Conservation (phyloP, 2,113 vertebrate species). For the Ellobius talpinus region DNA sequence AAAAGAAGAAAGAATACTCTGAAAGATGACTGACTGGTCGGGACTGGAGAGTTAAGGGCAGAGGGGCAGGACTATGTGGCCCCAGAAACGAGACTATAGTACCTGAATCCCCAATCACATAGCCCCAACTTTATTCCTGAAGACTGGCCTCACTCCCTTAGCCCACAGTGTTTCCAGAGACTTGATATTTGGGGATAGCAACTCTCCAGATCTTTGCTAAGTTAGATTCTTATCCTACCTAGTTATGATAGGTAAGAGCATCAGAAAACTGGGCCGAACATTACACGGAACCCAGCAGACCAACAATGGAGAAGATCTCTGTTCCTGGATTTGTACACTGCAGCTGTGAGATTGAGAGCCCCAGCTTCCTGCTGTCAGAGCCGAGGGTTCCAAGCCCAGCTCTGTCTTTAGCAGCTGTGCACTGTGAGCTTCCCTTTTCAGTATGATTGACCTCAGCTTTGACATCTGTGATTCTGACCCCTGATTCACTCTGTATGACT, state of each 20-base stretch:
- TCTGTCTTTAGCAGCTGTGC: not conserved
- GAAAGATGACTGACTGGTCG: not conserved
- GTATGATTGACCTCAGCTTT: not conserved
- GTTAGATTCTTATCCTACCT: not conserved
- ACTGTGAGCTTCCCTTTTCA: not conserved
- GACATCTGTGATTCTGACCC: not conserved
- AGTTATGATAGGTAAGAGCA: not conserved
- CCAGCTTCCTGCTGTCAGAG: not conserved
- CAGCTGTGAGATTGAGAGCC: not conserved
- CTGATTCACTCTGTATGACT: not conserved
- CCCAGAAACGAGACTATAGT: not conserved
- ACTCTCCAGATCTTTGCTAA: not conserved
- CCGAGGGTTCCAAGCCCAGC: not conserved
- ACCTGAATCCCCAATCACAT: not conserved
- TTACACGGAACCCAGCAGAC: not conserved
- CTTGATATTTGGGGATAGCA: conserved; percentile 5
- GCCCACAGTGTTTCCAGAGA: not conserved
- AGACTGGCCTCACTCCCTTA: not conserved
- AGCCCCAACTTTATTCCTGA: not conserved
- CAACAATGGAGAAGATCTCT: not conserved
- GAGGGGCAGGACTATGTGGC: not conserved
- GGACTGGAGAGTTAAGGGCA: not conserved
- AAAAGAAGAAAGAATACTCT: not conserved
- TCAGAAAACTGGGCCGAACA: not conserved
- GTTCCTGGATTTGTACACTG: not conserved